phyloP scores from a whole-genome alignment of 2,888 invertebrate species.

The Eristalinus sepulchralis region DNA sequence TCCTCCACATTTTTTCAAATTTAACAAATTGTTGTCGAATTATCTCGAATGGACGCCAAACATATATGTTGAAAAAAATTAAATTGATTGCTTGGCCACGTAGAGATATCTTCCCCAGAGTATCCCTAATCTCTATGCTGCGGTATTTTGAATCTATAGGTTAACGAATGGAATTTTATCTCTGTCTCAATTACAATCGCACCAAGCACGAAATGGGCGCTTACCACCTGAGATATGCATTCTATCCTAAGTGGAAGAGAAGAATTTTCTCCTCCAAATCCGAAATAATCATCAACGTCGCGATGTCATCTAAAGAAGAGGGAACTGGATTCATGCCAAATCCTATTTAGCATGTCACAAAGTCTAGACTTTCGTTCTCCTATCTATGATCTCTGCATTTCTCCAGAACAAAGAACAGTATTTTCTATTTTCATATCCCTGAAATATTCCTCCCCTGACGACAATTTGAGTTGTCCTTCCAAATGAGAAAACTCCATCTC shows the following conservation, averaged over 20 bases:
- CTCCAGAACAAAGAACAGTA: constrained; percentile 41
- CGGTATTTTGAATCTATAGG: no score
- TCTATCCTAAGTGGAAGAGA: background rate
- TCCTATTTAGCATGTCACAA: constrained; percentile 27
- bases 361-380: constrained; percentile 44
- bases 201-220: background rate
- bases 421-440: constrained; percentile 40
- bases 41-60: no score
- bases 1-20: no score
- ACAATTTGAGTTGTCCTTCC: constrained; percentile 39
- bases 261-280: constrained; percentile 15
- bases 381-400: constrained; percentile 53
- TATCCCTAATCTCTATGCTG: no score
- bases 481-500: constrained; percentile 51
- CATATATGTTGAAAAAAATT: no score
- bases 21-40: no score
- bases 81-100: no score
- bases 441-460: constrained; percentile 36
- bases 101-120: no score
- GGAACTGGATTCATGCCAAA: background rate
- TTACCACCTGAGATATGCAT: background rate
- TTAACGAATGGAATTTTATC: no score
- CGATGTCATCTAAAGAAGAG: background rate
- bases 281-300: constrained; percentile 35
- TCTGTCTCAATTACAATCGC: background rate